Evolutionary conservation across 1,140 invertebrate species (phyloP), one percentile per base, ranked within the genome.

Genomic region (Brachionus rotundiformis): DNA sequence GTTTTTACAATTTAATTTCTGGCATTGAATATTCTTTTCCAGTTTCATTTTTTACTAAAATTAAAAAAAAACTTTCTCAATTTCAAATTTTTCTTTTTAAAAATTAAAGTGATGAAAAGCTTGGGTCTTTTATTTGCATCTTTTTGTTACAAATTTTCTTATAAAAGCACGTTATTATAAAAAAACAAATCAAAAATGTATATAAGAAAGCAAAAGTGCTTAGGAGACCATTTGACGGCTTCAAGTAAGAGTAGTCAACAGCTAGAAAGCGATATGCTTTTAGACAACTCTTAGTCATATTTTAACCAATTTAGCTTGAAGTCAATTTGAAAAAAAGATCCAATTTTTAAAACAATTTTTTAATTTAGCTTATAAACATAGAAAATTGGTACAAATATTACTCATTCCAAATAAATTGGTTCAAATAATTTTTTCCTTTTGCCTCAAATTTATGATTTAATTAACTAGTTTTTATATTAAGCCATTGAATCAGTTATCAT

Each of bases 11-110:
- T 33, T 23, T 3, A 10, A n/a, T 49, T 23, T 63, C 47, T 63
- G n/a, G 33, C 76, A 79, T 16, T 54, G 13, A 49, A 39, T 13
- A n/a, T 79, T 47, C 11, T 59, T 41, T 49, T 77, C 73, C n/a
- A 79, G 27, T 19, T 36, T 54, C 76, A 79, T 79, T 54, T n/a
- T n/a, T 59, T 79, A 36, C 31, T 71, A 71, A 36, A 36, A 31
- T 68, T 68, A 11, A 6, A 19, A 41, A 41, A 11, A 25, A 8
- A 13, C 44, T 73, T 11, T 47, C 25, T 13, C 2, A 36, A 36
- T 33, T 39, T 71, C 8, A 16, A 36, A 36, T 71, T 71, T 71
- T 39, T 65, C 29, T 7, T 63, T 39, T 23, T 41, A 11, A 31
- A 7, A 63, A 63, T 39, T 33, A 36, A 13, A 33, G 0, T 36